Base-by-base conservation (phyloP, 2,888 invertebrate genomes). In the Megamerina dolium region DNA sequence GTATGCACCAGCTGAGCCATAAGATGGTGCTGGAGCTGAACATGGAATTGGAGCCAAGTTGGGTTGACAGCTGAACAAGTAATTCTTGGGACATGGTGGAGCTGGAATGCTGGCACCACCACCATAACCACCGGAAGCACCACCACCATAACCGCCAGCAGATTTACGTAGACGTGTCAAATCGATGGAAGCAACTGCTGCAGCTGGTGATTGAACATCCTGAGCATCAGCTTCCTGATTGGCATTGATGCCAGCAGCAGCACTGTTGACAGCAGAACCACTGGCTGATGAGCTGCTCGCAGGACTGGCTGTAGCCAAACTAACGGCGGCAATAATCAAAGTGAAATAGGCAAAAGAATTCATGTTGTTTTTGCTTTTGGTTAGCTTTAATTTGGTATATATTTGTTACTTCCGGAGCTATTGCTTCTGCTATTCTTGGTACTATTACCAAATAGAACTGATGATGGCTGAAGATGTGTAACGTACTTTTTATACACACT, bases 21-120 rank as follows among this genome's bases (percentile, higher is more conserved):
- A 36, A 4, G 43, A 32, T 29, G 30, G 34, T 1, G 42, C 18
- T 14, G 43, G 31, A 1, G 37, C 38, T 9, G 47, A 20, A 39
- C 54, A 62, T 3, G 63, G 59, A 9, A 52, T 60, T 3, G 56
- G 59, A 12, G 51, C 46, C 40, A 63, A 41, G n/a, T 53, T 55
- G 5, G 63, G 63, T 30, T 57, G 57, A 39, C 63, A 63, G 47
- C 62, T 63, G 39, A 62, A 62, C 33, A 63, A 36, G 18, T 61
- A 62, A 46, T 57, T 63, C 20, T 52, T 51, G 17, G 63, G 57
- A 29, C 62, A 63, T 4, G 56, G 54, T 4, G 63, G 61, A 3
- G 62, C 52, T 5, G 54, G 46, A n/a, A 54, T 45, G 5, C 42
- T 39, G 23, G 40, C 18, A 16, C 41, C 41, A 26, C 46, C 39